Evolutionary conservation across 2,113 vertebrate species (phyloP).

Genomic region (Macrotus californicus): DNA sequence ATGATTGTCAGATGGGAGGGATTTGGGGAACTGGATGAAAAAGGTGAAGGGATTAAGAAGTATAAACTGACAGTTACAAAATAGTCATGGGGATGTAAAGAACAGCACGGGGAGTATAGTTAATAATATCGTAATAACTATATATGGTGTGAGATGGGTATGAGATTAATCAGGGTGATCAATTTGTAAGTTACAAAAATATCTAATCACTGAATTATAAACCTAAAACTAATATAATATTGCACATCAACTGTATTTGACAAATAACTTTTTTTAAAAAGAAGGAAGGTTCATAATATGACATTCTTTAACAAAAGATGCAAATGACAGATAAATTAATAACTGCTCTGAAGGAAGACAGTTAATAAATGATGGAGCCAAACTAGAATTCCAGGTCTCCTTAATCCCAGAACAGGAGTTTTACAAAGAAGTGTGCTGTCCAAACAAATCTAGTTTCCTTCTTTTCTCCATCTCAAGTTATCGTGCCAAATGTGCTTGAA

Average conservation of each 20-base stretch:
- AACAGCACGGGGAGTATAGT: background rate
- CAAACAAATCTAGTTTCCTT: background rate
- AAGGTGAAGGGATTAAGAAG: background rate
- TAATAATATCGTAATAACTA: background rate
- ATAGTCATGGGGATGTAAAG: background rate
- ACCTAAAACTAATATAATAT: background rate
- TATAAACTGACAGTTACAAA: background rate
- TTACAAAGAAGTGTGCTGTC: background rate
- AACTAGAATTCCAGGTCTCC: background rate
- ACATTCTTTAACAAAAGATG: background rate
- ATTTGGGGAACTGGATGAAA: background rate
- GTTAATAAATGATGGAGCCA: background rate
- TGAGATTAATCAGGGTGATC: background rate
- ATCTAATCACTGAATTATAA: background rate
- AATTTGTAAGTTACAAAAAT: background rate
- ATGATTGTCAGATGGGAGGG: background rate
- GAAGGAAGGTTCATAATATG: background rate
- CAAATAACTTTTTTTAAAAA: background rate
- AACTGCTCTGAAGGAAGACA: background rate
- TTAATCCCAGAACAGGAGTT: background rate
- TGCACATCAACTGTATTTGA: background rate
- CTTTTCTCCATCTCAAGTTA: background rate
- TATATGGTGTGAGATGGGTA: background rate
- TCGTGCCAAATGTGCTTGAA: background rate
- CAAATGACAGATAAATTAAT: background rate